Evolutionary conservation across 2,113 vertebrate species (phyloP), one percentile per base, ranked within the genome.

Genomic region (Heloderma charlesbogerti): DNA sequence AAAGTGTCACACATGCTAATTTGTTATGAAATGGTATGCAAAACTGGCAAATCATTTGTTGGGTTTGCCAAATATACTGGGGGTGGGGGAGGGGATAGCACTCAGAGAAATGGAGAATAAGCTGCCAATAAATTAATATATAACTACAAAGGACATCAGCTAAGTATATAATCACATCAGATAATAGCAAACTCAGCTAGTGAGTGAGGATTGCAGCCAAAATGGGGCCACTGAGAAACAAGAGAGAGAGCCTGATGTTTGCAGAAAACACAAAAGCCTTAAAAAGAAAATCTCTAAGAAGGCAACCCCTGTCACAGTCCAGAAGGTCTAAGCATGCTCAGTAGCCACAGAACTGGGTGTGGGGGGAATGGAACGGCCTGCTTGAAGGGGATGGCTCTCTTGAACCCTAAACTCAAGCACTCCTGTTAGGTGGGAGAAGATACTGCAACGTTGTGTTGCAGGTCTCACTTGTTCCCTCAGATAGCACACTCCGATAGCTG

Each of bases 1-100:
- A 86, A 92, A 94, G 91, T 15, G 0, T 94, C 69, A 83, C 83
- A 84, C 92, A 93, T 2, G 20, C 69, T 77, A 66, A 27, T 75
- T 0, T 0, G 69, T 79, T 7, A 75, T 83, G 91, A 94, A 91
- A 9, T 87, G 5, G 1, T 2, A 0, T 67, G 74, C 82, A 40
- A 83, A 89, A n/a, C n/a, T n/a, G n/a, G n/a, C 91, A 85, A 66
- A 63, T 2, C 16, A 13, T 86, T n/a, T n/a, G 29, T 80, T 8
- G 31, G 13, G 86, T 74, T 91, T 16, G 31, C 0, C 2, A 18
- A 18, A 94, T 86, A 13, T 80, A 1, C 3, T 34, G 71, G 1
- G 37, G 0, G 79, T 10, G 60, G 60, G 48, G 8, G 48, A 5
- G 60, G 60, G 78, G 9, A n/a, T 25, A 15, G 45, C 18, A 51